Conservation (phyloP, 2,888 invertebrate genomes). For the Lepetodrilus schrolli region DNA sequence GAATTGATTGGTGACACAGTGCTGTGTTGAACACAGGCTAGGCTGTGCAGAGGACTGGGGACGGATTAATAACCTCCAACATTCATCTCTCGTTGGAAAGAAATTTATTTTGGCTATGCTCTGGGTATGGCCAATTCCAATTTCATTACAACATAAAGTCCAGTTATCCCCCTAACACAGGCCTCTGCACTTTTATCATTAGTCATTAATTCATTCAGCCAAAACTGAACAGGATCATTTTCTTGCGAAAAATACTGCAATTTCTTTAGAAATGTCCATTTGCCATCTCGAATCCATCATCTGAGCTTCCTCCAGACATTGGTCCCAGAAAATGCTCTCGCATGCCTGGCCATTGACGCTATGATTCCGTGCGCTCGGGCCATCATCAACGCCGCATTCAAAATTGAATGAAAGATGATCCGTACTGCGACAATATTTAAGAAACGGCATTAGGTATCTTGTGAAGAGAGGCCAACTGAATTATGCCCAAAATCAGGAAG, state of each 20-base stretch:
- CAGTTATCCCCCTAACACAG: slow-evolving; percentile 24
- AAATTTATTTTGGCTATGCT: slow-evolving; percentile 30
- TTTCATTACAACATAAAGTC: slow-evolving; percentile 42
- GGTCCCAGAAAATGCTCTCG: slow-evolving; percentile 8
- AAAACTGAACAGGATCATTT: slow-evolving; percentile 40
- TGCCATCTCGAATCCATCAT: slow-evolving; percentile 39
- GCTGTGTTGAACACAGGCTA: background rate
- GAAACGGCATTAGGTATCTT: slow-evolving; percentile 35
- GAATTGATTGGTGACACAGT: slow-evolving; percentile 18
- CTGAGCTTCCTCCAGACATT: slow-evolving; percentile 26
- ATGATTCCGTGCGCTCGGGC: slow-evolving; percentile 35
- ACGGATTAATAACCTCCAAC: slow-evolving; percentile 20
- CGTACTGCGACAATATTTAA: slow-evolving; percentile 37
- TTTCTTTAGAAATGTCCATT: slow-evolving; percentile 37
- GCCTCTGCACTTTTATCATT: slow-evolving; percentile 29
- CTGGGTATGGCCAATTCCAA: slow-evolving; percentile 26
- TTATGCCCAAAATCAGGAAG: slow-evolving; percentile 39
- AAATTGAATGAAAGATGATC: slow-evolving; percentile 43
- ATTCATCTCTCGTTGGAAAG: slow-evolving; percentile 16
- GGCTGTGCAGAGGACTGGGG: background rate
- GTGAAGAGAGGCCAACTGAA: slow-evolving; percentile 26
- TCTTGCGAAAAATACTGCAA: slow-evolving; percentile 34
- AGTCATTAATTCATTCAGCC: slow-evolving; percentile 39
- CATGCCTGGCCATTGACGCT: slow-evolving; percentile 4
- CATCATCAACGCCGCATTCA: slow-evolving; percentile 33